Base-by-base conservation (phyloP, 2,113 vertebrate species). In the Rhagologus leucostigma region DNA sequence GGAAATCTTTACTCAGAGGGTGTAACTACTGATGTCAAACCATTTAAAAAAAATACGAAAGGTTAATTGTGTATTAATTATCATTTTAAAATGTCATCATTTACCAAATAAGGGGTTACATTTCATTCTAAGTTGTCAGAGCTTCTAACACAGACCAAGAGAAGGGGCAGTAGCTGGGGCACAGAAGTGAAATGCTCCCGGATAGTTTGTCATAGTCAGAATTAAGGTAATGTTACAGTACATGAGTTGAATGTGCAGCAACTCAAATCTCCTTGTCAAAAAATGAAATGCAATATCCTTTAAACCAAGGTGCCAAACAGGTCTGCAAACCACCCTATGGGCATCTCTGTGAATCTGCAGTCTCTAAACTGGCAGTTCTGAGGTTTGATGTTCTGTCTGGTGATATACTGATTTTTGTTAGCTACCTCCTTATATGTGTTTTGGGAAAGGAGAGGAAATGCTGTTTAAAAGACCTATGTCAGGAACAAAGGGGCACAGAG, bases 281-380 rank as follows among this genome's bases (percentile, higher is more conserved):
- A 73, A 94, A 70, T 4, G 13, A 44, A 70, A 30, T 8, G 1
- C 5, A 33, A 11, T 44, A 4, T 19, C 24, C n/a, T 84, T 70
- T 50, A 78, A 93, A 62, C 4, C 10, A 9, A 53, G 52, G 17
- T 62, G 22, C 46, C 56, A 32, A 46, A 46, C 7, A 24, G 65
- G 21, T 13, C 55, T 53, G 16, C 13, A 73, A 68, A 35, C 4
- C 19, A 19, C 44, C 15, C 22, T 22, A 27, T 1, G 33, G 26
- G 23, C 0, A 0, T 41, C 33, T 16, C 4, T 9, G 42, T 55
- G 47, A 92, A 47, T 18, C 41, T 39, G 8, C 21, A 44, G 10
- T 46, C 29, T 62, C 74, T 71, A 55, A 84, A 52, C 13, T 1
- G 1, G 17, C 7, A 49, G 13, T 2, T 55, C n/a, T 37, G 35